A percentile compares a stretch with the other conserved stretches of the same genome.
Evolutionary conservation across 2,797 vertebrate genomes (phyloP).

Genomic region (Leontocebus nigricollis): DNA sequence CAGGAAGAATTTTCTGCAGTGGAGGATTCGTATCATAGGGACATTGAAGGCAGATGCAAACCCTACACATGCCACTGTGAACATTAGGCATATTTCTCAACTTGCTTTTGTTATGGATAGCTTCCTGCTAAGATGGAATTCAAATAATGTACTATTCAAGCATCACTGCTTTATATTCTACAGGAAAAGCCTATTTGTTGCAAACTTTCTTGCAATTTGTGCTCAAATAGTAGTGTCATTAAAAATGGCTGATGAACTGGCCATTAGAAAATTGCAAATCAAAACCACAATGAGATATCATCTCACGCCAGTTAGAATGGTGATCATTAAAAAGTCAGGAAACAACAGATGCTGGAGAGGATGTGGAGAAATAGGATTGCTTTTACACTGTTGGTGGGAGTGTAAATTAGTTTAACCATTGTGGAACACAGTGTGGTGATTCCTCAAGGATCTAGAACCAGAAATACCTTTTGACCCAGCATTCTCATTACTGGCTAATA

Average conservation of each 20-base stretch:
- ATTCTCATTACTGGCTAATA: no score
- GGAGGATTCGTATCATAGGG: neutral
- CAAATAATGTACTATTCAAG: neutral
- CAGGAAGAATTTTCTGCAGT: neutral
- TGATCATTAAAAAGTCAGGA: no score
- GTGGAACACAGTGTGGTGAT: no score
- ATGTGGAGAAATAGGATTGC: no score
- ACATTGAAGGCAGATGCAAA: neutral
- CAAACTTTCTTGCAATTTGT: neutral
- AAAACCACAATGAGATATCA: no score
- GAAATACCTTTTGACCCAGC: no score
- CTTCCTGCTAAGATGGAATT: neutral
- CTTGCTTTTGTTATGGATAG: neutral
- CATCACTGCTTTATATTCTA: neutral
- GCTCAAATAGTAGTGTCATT: neutral
- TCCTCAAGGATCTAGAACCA: no score
- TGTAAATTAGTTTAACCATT: no score
- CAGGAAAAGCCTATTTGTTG: neutral
- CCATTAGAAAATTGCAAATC: no score
- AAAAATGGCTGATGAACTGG: neutral
- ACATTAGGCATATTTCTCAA: fast-evolving
- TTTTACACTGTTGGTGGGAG: no score
- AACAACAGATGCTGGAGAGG: no score
- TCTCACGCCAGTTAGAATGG: no score
- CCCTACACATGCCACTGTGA: neutral